phyloP scores from a whole-genome alignment of 2,113 vertebrate genomes.

The Phoenicopterus ruber region DNA sequence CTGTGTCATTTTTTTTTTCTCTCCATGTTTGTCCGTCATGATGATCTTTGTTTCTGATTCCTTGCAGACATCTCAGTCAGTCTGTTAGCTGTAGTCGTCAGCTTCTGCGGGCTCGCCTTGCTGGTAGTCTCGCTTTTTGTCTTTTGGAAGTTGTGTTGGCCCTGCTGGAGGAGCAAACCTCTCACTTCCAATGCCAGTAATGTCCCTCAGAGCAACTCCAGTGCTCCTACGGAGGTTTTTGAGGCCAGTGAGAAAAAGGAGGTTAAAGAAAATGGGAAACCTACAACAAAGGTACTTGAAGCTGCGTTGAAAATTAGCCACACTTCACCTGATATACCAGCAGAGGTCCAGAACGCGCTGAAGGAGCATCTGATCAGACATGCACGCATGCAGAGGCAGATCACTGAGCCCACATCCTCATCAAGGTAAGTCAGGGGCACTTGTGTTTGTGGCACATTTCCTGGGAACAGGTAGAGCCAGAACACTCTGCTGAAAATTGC shows the following conservation, averaged over 20 bases:
- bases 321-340: conserved; percentile 96
- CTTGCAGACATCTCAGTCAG: conserved; percentile 94
- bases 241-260: conserved; percentile 85
- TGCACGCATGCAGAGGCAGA: conserved; percentile 93
- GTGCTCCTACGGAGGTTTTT: conserved; percentile 71
- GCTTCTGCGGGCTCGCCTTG: conserved; percentile 95
- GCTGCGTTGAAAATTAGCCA: conserved; percentile 98
- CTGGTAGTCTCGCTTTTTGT: conserved; percentile 96
- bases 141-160: conserved; percentile 99
- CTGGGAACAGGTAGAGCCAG: neutral
- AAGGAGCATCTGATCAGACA: conserved; percentile 89
- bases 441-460: fast-evolving
- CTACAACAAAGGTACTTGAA: conserved; percentile 80
- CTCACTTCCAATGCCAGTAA: conserved; percentile 70
- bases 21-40: neutral
- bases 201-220: conserved; percentile 74
- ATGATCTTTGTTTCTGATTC: conserved; percentile 35
- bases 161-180: conserved; percentile 93
- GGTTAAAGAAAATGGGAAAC: conserved; percentile 80
- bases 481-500: neutral
- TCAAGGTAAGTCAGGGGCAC: conserved; percentile 81
- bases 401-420: conserved; percentile 93
- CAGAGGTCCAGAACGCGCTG: conserved; percentile 91
- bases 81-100: conserved; percentile 93
- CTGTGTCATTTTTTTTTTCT: neutral